Conservation (phyloP, 2,797 vertebrate genomes). For the Pterois miles region DNA sequence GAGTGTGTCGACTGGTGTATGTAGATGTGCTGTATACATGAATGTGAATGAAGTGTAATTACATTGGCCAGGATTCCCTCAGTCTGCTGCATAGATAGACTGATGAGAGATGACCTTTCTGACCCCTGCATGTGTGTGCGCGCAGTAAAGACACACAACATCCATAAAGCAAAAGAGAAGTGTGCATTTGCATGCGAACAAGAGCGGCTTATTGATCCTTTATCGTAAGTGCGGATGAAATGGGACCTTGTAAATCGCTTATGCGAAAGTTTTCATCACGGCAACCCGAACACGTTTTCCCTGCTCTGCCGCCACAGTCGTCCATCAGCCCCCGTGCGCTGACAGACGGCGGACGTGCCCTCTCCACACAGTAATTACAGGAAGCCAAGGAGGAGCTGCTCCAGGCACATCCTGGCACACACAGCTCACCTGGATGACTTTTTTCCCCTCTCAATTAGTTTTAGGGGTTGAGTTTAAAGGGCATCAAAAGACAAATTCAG, state of each 20-base stretch:
- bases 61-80: conserved; percentile 33
- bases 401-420: conserved; percentile 75
- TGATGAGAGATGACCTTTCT: conserved; percentile 44
- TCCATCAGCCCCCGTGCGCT: conserved; percentile 66
- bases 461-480: conserved; percentile 24
- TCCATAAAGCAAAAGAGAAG: neutral
- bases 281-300: conserved; percentile 34
- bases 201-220: neutral
- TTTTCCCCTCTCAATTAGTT: conserved; percentile 32
- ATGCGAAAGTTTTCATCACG: conserved; percentile 32
- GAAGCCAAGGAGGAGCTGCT: conserved; percentile 77
- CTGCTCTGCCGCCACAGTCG: conserved; percentile 41
- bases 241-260: conserved; percentile 1
- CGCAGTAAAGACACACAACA: neutral
- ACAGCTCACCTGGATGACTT: conserved; percentile 65
- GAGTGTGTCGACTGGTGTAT: conserved; percentile 30
- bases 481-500: conserved; percentile 18
- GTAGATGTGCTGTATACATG: conserved; percentile 64
- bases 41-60: conserved; percentile 67
- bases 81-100: conserved; percentile 7
- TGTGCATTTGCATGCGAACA: neutral
- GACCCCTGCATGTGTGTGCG: conserved; percentile 26
- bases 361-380: conserved; percentile 79
- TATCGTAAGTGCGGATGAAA: neutral
- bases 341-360: conserved; percentile 79